Conservation (phyloP, 2,113 vertebrate species). For the Vombatus ursinus region DNA sequence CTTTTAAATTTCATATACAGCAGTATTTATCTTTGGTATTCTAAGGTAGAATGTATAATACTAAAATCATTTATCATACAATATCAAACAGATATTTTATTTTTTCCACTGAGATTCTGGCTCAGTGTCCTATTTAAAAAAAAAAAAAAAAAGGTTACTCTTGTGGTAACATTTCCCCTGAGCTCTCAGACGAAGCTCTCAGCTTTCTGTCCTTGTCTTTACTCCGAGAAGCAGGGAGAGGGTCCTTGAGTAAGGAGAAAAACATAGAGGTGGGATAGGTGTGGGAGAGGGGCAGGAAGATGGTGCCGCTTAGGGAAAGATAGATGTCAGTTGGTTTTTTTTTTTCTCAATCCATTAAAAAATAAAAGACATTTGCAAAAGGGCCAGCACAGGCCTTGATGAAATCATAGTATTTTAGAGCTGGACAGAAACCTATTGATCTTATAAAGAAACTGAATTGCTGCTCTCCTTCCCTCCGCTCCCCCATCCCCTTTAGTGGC, state of each 20-base stretch:
- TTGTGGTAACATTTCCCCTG: neutral
- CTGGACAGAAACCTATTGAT: neutral
- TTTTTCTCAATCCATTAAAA: neutral
- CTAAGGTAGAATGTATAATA: conserved; percentile 50
- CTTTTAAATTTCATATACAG: conserved; percentile 51
- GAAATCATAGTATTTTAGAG: neutral
- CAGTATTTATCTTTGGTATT: conserved; percentile 59
- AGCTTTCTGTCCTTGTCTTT: neutral
- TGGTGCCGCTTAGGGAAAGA: neutral
- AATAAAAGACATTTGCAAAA: neutral
- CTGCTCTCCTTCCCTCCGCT: neutral
- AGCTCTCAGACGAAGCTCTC: neutral
- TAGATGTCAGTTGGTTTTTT: neutral
- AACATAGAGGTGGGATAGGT: neutral
- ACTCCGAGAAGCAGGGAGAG: neutral
- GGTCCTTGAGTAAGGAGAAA: neutral
- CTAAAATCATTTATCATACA: conserved; percentile 37
- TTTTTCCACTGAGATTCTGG: neutral
- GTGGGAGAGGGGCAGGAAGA: neutral
- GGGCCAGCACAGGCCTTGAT: neutral
- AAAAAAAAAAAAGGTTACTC: neutral
- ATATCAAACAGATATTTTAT: neutral
- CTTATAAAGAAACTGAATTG: neutral
- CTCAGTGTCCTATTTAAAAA: conserved; percentile 12
- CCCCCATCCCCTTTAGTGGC: neutral